A percentile compares a stretch with the other conserved stretches of the same genome.
These are phyloP conservation scores for Cinclus cinclus DNA, from an alignment of 2,113 vertebrate species.

Conservation along the genomic window DNA sequence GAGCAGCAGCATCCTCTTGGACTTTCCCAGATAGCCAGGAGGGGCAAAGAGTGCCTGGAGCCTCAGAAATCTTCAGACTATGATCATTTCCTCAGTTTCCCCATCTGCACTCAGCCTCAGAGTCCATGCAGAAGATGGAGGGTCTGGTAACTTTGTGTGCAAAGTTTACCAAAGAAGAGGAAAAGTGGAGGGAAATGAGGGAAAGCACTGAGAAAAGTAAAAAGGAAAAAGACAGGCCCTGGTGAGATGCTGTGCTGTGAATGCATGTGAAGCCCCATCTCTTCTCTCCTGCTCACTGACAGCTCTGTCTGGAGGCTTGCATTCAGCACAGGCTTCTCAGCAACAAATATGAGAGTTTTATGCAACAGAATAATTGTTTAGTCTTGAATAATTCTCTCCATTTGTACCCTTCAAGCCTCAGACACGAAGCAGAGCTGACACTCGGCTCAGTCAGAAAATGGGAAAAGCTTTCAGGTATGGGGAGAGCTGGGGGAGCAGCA, in stretches of 20 bases:
- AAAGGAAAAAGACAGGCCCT: neutral
- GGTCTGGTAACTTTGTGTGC: neutral
- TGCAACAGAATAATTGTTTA: conserved; percentile 42
- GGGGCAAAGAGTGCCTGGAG: neutral
- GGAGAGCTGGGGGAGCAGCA: neutral
- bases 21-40: neutral
- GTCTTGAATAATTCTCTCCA: conserved; percentile 44
- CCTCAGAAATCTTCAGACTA: rapidly evolving
- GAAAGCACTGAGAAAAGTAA: neutral
- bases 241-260: neutral
- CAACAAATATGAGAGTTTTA: conserved; percentile 15
- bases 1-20: neutral
- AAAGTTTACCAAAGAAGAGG: neutral
- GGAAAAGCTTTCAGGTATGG: neutral
- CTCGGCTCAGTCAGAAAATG: neutral
- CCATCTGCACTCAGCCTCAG: neutral
- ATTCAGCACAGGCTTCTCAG: neutral
- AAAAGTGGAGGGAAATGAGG: neutral
- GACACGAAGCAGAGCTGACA: rapidly evolving
- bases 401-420: conserved; percentile 28
- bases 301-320: neutral
- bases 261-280: neutral
- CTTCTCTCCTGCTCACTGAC: neutral
- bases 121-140: neutral
- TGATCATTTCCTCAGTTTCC: neutral